Base-by-base conservation (phyloP, 2,888 invertebrate genomes). In the Eulithis testata region DNA sequence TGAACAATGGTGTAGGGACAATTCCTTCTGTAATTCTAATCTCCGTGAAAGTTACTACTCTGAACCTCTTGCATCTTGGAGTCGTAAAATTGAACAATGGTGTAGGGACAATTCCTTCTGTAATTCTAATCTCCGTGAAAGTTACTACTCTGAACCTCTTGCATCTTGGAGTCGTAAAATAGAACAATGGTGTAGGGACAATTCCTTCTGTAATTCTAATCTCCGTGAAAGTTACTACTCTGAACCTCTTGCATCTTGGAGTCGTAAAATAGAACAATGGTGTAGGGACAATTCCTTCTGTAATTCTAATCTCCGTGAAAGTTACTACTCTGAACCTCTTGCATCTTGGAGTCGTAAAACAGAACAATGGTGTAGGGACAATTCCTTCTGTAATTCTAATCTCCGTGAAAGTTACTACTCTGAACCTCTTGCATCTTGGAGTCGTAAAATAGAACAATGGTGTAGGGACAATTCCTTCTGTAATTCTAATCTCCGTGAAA, bases 41-140 rank as follows among this genome's bases (percentile, higher is more conserved):
- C 68, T 66, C 47, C 44, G 63, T 62, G 68, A 67, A 67, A 67
- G 67, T 64, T 55, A 62, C 61, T 43, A 14, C 57, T 69, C 54
- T 8, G 12, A 62, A 66, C 61, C 53, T 45, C 45, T 56, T 36
- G 51, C 50, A 49, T 50, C 59, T 49, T n/a, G 12, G 31, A 37
- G 36, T 14, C 51, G 50, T 45, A 43, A 51, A 50, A 8, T 36
- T 47, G 40, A 21, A 21, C 21, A 21, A 21, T 21, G 21, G 21
- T 21, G 49, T 11, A 11, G 45, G n/a, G 12, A 31, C 31, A 43
- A 27, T 55, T 44, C 11, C 40, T 27, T 11, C 47, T 31, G 31
- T 47, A 53, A 12, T 36, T 51, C 37, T 58, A 49, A 68, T 66
- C 68, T 66, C 47, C 44, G 63, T 62, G 68, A 67, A 67, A 67